Evolutionary conservation across 2,797 vertebrate species (phyloP), one percentile per base, ranked within the genome.

Genomic region (Mycteria americana): DNA sequence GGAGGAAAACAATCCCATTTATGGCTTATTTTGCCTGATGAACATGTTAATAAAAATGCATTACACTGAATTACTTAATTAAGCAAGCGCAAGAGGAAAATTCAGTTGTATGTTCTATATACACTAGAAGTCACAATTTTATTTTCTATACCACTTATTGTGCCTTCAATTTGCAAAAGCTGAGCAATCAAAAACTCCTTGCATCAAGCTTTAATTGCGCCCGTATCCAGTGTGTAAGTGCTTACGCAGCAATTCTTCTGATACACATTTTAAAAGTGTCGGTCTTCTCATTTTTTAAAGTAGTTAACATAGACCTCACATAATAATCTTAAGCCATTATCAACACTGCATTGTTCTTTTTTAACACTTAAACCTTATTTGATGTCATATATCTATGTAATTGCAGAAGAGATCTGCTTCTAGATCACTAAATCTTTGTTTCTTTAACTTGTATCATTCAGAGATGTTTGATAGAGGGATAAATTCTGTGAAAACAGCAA

Each of bases 151-250:
- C 43, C 73, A 87, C 86, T 96, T 97, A 92, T 89, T 92, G 85
- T 81, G 84, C 37, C 54, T 96, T 96, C 91, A 95, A 63, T 95
- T 95, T 97, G 89, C 82, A 94, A 94, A 96, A 90, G 93, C 95
- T 96, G 93, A 97, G 78, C 93, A 93, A 97, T 96, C 95, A 97
- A 91, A 95, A 97, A 88, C 92, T 93, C 92, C 93, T 88, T 93
- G 83, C 68, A 74, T 92, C 51, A 75, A 75, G 65, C 56, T 97
- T 96, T 97, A 98, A 97, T 95, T 95, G 83, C 95, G 89, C 77
- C 48, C 43, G 77, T 65, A 92, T 67, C 68, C 33, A 85, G 9
- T 13, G 18, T 54, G 53, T 41, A 96, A 98, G 41, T 95, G 89
- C 96, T 96, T 96, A 97, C 75, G 75, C 9, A 57, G 81, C 85